Conservation (phyloP, 30 jellyfish, hydroid and myxozoan genomes). For the Aurelia coerulea region DNA sequence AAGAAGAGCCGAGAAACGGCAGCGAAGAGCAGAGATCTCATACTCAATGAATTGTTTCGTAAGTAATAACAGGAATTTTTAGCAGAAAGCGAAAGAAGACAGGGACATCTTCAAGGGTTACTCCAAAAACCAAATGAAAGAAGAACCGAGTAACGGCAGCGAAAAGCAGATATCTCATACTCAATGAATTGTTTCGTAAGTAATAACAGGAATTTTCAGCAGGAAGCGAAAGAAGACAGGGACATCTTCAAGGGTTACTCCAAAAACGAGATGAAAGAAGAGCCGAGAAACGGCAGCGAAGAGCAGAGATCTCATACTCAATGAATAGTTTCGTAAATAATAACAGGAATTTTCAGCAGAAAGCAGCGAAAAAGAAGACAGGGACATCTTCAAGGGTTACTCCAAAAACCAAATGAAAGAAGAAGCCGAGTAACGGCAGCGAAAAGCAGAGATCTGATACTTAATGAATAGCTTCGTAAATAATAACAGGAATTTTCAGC, state of each 20-base stretch:
- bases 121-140: neutral
- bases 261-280: neutral
- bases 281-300: too few relatives aligned
- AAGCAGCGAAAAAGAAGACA: neutral
- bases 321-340: neutral
- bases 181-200: conserved; percentile 1
- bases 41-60: neutral
- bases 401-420: neutral
- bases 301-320: too few relatives aligned
- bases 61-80: neutral
- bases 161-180: too few relatives aligned
- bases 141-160: too few relatives aligned
- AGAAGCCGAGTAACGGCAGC: too few relatives aligned
- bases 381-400: neutral
- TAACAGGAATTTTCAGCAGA: neutral
- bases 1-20: neutral
- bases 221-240: neutral
- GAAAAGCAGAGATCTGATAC: too few relatives aligned
- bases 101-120: neutral
- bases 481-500: neutral
- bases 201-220: neutral
- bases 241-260: neutral
- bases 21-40: neutral
- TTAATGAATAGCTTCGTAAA: neutral
- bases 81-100: neutral